phyloP scores from a whole-genome alignment of 2,888 invertebrate genomes.

The Lottia scabra region DNA sequence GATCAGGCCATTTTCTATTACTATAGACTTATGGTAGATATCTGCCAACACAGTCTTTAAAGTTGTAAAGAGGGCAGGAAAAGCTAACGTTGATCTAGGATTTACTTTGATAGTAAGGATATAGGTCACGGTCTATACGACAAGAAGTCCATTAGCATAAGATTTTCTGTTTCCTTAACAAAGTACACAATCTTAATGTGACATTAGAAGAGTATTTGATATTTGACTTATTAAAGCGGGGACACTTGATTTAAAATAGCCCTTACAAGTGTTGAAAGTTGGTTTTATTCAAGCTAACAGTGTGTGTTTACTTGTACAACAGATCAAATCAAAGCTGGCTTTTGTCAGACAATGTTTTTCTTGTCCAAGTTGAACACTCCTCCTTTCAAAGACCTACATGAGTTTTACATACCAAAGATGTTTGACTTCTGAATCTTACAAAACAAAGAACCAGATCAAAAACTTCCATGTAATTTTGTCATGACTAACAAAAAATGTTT shows the following conservation, averaged over 20 bases:
- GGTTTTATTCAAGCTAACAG: too few species aligned
- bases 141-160: not conserved
- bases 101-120: not conserved
- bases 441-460: too few species aligned
- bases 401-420: too few species aligned
- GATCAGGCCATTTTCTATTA: too few species aligned
- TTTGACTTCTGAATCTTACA: too few species aligned
- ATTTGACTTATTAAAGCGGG: not conserved
- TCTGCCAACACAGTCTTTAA: not conserved
- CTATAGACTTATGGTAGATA: not conserved
- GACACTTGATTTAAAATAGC: not conserved
- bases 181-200: slow-evolving; percentile 4
- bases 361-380: too few species aligned
- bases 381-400: too few species aligned
- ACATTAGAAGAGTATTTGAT: not conserved
- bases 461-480: too few species aligned
- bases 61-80: not conserved
- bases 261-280: not conserved
- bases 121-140: not conserved
- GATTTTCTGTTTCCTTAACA: not conserved
- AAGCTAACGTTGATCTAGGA: not conserved
- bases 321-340: too few species aligned
- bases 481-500: too few species aligned
- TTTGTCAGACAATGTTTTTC: too few species aligned
- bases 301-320: too few species aligned